Percentiles rank a stretch among this genome's conserved stretches.
Conservation (phyloP, 2,888 invertebrate genomes). For the Ichneumoninae sp. region DNA sequence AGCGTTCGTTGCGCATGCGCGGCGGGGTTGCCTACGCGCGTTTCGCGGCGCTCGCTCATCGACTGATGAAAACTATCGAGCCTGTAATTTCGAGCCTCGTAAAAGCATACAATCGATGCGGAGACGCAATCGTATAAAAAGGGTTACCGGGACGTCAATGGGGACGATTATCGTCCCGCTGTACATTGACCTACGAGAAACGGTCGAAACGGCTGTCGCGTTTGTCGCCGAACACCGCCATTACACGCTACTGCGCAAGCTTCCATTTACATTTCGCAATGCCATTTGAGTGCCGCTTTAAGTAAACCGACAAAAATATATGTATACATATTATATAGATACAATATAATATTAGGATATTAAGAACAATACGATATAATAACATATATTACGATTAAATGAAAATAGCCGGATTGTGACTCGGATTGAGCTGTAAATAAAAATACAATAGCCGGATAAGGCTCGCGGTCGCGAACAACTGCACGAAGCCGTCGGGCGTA, state of each 20-base stretch:
- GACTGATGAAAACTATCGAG: constrained; percentile 33
- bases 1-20: not conserved
- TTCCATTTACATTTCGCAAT: not conserved
- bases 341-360: not conserved
- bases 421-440: not conserved
- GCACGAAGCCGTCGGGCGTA: too few species aligned
- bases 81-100: constrained; percentile 17
- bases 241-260: not conserved
- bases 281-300: not conserved
- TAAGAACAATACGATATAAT: not conserved
- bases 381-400: not conserved
- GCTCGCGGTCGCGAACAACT: not conserved
- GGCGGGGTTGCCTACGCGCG: not conserved
- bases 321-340: not conserved
- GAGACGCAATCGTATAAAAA: not conserved
- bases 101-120: constrained; percentile 4
- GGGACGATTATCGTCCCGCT: not conserved
- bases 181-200: not conserved
- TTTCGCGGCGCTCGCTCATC: constrained; percentile 47
- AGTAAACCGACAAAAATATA: not conserved
- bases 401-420: not conserved
- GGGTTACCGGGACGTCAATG: not conserved
- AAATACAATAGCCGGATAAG: not conserved
- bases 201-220: not conserved
- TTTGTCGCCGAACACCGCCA: not conserved